These are phyloP conservation scores for Drosophila peninsularis DNA, from an alignment of 2,888 invertebrate species.

Conservation along the genomic window DNA sequence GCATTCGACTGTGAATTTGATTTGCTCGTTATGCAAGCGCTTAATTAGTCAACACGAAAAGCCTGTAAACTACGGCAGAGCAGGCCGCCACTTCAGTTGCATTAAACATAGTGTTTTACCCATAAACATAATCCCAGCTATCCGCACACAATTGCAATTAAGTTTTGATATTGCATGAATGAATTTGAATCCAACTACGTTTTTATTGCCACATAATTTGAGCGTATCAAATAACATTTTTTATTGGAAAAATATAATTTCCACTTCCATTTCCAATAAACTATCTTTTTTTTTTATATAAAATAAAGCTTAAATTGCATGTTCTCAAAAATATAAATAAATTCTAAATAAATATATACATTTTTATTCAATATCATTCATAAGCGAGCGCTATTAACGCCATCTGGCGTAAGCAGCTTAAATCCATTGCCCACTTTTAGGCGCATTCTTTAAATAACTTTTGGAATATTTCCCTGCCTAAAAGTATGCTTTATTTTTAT, in stretches of 20 bases:
- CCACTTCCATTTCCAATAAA: not conserved
- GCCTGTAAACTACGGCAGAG: not conserved
- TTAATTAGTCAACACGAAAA: slow-evolving; percentile 27
- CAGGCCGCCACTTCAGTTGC: not conserved
- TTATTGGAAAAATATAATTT: not conserved
- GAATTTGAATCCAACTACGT: not conserved
- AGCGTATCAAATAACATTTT: not conserved
- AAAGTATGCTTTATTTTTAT: slow-evolving; percentile 5
- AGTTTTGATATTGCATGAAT: slow-evolving; percentile 6
- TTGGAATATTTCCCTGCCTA: not conserved
- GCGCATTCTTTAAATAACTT: not conserved
- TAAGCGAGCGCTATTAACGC: slow-evolving; percentile 1
- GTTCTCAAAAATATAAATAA: not conserved
- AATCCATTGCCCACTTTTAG: slow-evolving; percentile 18
- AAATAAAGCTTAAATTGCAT: not conserved
- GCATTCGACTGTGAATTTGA: slow-evolving; percentile 19
- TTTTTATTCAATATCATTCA: not conserved
- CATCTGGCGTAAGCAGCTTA: slow-evolving; percentile 13
- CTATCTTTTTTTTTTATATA: not conserved
- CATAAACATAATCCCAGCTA: not conserved
- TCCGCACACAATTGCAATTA: not conserved
- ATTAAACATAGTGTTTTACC: not conserved
- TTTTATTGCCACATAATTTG: slow-evolving; percentile 9
- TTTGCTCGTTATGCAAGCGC: slow-evolving; percentile 26
- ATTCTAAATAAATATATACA: not conserved